Conservation (phyloP, 2,888 invertebrate species). For the Caenorhabditis macrosperma region DNA sequence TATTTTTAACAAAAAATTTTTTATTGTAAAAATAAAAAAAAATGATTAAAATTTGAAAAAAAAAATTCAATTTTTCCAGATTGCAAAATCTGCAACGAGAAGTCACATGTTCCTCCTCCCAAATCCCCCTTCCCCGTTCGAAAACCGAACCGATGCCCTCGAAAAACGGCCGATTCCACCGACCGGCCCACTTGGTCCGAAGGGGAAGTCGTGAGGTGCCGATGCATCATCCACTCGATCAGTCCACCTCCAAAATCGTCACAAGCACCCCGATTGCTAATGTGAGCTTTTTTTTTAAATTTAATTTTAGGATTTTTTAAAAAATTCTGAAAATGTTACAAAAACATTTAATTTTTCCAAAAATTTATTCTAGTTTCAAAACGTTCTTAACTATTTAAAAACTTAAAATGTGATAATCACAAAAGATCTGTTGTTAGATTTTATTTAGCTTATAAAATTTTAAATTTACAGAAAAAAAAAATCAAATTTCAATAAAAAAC, state of each 20-base stretch:
- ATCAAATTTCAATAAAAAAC: too few species aligned
- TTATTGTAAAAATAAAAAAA: too few species aligned
- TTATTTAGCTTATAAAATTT: too few species aligned
- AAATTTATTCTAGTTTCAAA: not conserved
- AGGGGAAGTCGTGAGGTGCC: constrained; percentile 11
- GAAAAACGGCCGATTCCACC: constrained; percentile 1
- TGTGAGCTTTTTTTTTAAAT: constrained; percentile 14
- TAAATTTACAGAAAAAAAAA: too few species aligned
- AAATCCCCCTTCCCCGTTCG: not conserved
- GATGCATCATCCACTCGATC: constrained; percentile 8
- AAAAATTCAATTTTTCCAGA: not conserved
- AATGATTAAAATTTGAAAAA: too few species aligned
- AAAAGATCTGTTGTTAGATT: too few species aligned
- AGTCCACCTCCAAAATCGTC: constrained; percentile 42
- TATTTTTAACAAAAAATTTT: too few species aligned
- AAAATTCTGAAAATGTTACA: too few species aligned
- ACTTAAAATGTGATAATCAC: too few species aligned
- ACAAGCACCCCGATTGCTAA: constrained; percentile 38
- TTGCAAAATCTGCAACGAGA: not conserved
- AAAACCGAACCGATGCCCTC: constrained; percentile 1
- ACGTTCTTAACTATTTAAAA: not conserved
- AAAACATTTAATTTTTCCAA: not conserved
- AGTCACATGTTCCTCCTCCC: not conserved
- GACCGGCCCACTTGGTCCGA: not conserved
- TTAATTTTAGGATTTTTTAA: not conserved